Base-by-base conservation (phyloP, 2,888 invertebrate genomes). In the Perithous albicinctus region DNA sequence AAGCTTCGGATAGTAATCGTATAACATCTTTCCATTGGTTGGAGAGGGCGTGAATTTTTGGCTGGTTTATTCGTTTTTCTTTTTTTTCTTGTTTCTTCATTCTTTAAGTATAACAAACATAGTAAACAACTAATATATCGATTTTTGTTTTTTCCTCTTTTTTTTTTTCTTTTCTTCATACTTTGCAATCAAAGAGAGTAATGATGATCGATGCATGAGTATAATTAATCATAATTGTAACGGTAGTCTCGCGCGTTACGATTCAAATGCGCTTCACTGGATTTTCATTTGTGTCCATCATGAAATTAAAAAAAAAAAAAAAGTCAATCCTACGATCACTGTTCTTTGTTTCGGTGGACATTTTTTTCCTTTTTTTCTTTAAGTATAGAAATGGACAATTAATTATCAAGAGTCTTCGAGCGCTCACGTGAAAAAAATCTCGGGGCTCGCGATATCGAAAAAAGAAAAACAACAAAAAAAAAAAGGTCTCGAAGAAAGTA, bases 71-170 rank as follows among this genome's bases (percentile, higher is more conserved):
- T 85, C 72, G 48, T 54, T 84, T 82, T 87, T 85, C n/a, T n/a
- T n/a, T n/a, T n/a, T n/a, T n/a, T n/a, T 85, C 86, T 88, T 74
- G 78, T 87, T 84, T 80, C 75, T 85, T 89, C 88, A 85, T 89
- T 88, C 64, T 72, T 88, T 87, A 89, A 87, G 86, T 88, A 88
- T 91, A 91, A 91, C 89, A 90, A 91, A 90, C 84, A 84, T 86
- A 84, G 85, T 87, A 89, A 88, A 86, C 88, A 88, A 91, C 88
- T 89, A 89, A 91, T 91, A 87, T 88, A 89, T 88, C 86, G 83
- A 81, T 86, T 29, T 72, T 67, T 32, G n/a, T 18, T 35, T 12
- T 51, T 20, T 20, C 41, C 46, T 75, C 51, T 56, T 66, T 10
- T 32, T 72, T 67, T 63, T 7, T 23, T 20, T 70, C 41, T 15